phyloP scores from a whole-genome alignment of 1,140 invertebrate species.

The Papilio aristodemus region DNA sequence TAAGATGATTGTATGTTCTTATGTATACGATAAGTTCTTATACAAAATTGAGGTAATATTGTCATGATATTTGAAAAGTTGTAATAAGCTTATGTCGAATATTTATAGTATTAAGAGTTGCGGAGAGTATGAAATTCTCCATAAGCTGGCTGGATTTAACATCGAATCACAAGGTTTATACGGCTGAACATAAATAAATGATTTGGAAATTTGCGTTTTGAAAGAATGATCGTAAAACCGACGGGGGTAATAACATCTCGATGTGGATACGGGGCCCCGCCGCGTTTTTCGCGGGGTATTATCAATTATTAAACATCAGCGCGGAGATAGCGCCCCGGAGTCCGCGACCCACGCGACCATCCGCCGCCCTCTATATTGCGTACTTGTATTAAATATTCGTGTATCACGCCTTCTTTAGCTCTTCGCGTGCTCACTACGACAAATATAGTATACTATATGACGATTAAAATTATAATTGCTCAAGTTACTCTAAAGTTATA shows the following conservation, averaged over 20 bases:
- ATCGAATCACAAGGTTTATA: not conserved
- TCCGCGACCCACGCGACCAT: slow-evolving; percentile 63
- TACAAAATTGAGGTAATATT: too few relatives aligned
- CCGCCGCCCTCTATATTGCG: slow-evolving; percentile 62
- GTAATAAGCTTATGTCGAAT: too few relatives aligned
- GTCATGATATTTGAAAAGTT: too few relatives aligned
- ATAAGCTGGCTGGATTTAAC: too few relatives aligned
- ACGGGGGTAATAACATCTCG: slow-evolving; percentile 52
- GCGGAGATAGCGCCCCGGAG: slow-evolving; percentile 78
- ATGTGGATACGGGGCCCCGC: slow-evolving; percentile 46
- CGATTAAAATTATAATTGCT: not conserved
- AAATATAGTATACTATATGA: not conserved
- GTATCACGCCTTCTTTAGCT: slow-evolving; percentile 50
- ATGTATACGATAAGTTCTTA: too few relatives aligned
- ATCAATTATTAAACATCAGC: slow-evolving; percentile 81
- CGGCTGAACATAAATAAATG: slow-evolving; percentile 19
- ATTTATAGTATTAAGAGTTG: too few relatives aligned
- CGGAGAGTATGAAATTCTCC: too few relatives aligned
- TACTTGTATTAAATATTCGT: slow-evolving; percentile 77
- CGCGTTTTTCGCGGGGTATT: slow-evolving; percentile 78
- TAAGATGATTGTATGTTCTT: too few relatives aligned
- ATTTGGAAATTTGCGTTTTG: slow-evolving; percentile 12
- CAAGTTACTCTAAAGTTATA: not conserved
- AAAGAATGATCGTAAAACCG: slow-evolving; percentile 13
- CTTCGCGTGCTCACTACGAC: slow-evolving; percentile 36